Conservation (phyloP, 2,888 invertebrate genomes). For the Sesia apiformis region DNA sequence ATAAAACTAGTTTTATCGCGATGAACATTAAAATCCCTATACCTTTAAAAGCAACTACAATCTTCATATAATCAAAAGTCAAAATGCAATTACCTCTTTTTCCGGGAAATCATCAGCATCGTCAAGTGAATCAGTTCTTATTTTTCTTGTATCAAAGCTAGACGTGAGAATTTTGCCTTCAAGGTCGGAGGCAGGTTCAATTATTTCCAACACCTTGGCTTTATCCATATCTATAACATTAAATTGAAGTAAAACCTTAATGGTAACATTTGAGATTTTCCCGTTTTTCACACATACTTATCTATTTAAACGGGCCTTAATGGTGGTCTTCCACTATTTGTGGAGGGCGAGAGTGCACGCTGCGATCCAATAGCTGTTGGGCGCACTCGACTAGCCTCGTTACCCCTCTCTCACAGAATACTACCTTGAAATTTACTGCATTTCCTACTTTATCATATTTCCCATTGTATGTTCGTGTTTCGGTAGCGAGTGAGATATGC, state of each 20-base stretch:
- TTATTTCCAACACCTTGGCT: slow-evolving; percentile 69
- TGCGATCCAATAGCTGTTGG: too few species aligned
- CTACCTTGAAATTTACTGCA: too few species aligned
- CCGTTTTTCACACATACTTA: too few species aligned
- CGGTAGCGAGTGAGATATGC: too few species aligned
- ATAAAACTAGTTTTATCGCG: not conserved
- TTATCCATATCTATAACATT: slow-evolving; percentile 62
- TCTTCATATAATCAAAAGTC: not conserved
- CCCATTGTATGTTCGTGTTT: too few species aligned
- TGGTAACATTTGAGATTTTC: not conserved
- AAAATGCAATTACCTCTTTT: slow-evolving; percentile 49
- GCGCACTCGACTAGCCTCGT: too few species aligned
- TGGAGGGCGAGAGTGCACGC: too few species aligned
- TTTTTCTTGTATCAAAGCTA: slow-evolving; percentile 61
- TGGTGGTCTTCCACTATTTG: too few species aligned
- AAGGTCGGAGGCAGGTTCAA: slow-evolving; percentile 60
- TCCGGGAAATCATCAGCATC: slow-evolving; percentile 71
- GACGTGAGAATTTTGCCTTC: slow-evolving; percentile 48
- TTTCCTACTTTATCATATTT: too few species aligned
- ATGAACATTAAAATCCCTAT: too few species aligned
- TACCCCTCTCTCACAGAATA: too few species aligned
- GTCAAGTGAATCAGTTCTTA: slow-evolving; percentile 66
- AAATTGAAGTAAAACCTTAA: slow-evolving; percentile 1
- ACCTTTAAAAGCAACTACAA: too few species aligned
- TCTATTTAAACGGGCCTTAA: not conserved